Evolutionary conservation across 2,113 vertebrate species (phyloP), one percentile per base, ranked within the genome.

Genomic region (Caranx melampygus): DNA sequence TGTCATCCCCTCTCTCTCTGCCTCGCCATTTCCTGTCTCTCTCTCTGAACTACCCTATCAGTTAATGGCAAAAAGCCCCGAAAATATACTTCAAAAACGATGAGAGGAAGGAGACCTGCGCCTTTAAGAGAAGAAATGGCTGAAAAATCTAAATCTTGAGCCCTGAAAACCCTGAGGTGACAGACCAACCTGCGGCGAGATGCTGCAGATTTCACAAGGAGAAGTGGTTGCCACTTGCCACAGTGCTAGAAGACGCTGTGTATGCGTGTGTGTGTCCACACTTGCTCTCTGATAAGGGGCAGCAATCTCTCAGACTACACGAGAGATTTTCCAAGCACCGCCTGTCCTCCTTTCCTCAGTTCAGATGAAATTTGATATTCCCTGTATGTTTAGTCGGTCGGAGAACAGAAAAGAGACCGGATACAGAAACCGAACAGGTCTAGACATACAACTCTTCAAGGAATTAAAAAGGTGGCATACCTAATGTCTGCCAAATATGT

Each of bases 341-440:
- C 73, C 81, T 81, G 58, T 66, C 57, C 85, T 77, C 82, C 75
- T 87, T 71, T 61, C 45, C 81, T 83, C 51, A 57, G 79, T 82
- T 75, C 51, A 1, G 21, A 45, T 13, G 12, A 73, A 88, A 89
- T 88, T 90, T 92, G 80, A 91, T 89, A 90, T 90, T 91, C 89
- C 87, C 31, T 2, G 71, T 77, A 63, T 70, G 86, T 88, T 88
- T 86, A 35, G 12, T 82, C 37, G 16, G 79, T 15, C 20, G 2
- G 37, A 26, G 57, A 70, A 65, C 61, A 62, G 77, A 70, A 65
- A 57, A 62, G 77, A 71, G 52, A 34, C 35, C 11, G 11, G 67
- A 55, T 35, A 40, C 45, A 59, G 16, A 75, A 44, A 54, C 44
- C 1, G 40, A 77, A 54, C 58, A 10, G 55, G 42, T 84, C 70